Percentiles rank a stretch among this genome's conserved stretches.
Evolutionary conservation across 92 coral and sea anemone genomes (phyloP).

Genomic region (Porites cylindrica): DNA sequence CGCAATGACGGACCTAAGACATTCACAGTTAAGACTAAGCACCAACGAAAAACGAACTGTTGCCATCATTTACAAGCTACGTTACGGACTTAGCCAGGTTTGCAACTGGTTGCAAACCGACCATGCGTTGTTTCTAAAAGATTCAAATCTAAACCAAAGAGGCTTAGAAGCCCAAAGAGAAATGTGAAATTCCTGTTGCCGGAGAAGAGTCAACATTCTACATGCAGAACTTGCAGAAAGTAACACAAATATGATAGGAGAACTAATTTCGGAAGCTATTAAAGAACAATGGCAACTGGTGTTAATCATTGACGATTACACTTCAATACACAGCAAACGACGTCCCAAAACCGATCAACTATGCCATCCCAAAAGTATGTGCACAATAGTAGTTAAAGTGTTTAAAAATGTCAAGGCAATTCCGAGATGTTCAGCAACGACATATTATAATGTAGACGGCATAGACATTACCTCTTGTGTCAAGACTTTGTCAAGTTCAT

Average conservation of each 20-base stretch:
- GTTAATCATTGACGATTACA: slow-evolving; percentile 44
- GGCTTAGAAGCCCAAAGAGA: slow-evolving; percentile 46
- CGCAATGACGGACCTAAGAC: slow-evolving; percentile 28
- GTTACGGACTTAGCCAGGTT: slow-evolving; percentile 28
- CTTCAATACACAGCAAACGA: slow-evolving; percentile 28
- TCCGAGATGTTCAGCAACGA: neutral
- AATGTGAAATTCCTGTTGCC: slow-evolving; percentile 38
- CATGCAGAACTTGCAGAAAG: neutral
- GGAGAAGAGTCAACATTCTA: slow-evolving; percentile 1
- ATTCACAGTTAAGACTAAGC: neutral
- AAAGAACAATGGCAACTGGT: slow-evolving; percentile 56
- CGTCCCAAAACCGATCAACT: slow-evolving; percentile 22
- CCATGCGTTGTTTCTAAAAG: slow-evolving; percentile 14
- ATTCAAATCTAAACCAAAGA: slow-evolving; percentile 31
- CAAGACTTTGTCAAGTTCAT: slow-evolving; percentile 6
- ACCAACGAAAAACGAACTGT: slow-evolving; percentile 44
- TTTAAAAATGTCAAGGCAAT: neutral
- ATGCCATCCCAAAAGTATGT: slow-evolving; percentile 26
- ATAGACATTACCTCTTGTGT: neutral
- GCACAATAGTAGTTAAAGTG: neutral
- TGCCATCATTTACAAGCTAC: slow-evolving; percentile 33
- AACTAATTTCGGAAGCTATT: slow-evolving; percentile 41
- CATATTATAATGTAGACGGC: neutral
- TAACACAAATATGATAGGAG: neutral
- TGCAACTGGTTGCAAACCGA: slow-evolving; percentile 31